Evolutionary conservation across 2,113 vertebrate genomes (phyloP).

Genomic region (Myotis davidii): DNA sequence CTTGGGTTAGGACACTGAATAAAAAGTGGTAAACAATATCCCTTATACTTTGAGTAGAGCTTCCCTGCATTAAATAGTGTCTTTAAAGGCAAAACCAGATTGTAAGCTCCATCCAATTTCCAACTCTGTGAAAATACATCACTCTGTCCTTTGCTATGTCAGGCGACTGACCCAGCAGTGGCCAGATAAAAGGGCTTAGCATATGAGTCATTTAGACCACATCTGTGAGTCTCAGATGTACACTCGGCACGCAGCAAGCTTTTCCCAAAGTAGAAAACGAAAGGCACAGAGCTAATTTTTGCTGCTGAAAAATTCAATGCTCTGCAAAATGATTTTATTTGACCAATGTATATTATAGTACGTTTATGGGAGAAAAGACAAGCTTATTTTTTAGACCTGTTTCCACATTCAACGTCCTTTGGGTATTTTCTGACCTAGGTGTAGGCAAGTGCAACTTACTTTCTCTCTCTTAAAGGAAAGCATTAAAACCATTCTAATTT

Average conservation of each 20-base stretch:
- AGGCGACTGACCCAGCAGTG: conserved; percentile 19
- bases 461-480: background rate
- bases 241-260: background rate
- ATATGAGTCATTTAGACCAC: conserved; percentile 35
- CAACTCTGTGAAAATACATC: conserved; percentile 50
- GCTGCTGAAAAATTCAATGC: conserved; percentile 4
- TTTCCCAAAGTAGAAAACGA: conserved; percentile 63
- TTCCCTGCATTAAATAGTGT: background rate
- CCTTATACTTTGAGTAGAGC: background rate
- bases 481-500: background rate
- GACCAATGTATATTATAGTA: background rate
- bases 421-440: background rate
- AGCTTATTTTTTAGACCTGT: conserved; percentile 34
- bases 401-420: background rate
- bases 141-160: conserved; percentile 44
- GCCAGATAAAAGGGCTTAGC: conserved; percentile 46
- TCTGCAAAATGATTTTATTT: conserved; percentile 67
- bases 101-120: conserved; percentile 44
- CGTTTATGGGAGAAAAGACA: conserved; percentile 64
- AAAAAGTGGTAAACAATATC: background rate
- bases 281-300: conserved; percentile 58
- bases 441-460: background rate
- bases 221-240: conserved; percentile 28
- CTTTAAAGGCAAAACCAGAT: background rate
- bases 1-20: background rate